These are phyloP conservation scores for Acanthosepion pharaonis DNA, from an alignment of 2,888 invertebrate species.

Conservation along the genomic window DNA sequence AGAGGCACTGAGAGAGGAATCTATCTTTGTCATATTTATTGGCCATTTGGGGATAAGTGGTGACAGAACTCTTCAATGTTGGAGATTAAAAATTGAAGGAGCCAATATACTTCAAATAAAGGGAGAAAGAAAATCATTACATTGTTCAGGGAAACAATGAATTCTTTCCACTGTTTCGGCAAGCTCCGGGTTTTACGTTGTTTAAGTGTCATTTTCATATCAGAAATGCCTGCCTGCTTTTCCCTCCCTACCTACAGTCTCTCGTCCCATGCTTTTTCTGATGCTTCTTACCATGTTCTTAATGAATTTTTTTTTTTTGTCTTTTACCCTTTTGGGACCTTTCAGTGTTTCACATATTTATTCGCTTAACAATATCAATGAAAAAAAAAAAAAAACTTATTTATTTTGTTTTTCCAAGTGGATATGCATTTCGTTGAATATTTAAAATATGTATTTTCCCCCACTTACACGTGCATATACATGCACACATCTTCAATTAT, in stretches of 20 bases:
- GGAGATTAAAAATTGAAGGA: slow-evolving; percentile 2
- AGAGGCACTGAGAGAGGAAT: background rate
- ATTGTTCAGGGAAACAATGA: background rate
- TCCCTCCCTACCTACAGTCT: too few relatives aligned
- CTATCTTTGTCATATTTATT: background rate
- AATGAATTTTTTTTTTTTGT: background rate
- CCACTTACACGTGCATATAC: background rate
- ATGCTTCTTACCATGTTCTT: too few relatives aligned
- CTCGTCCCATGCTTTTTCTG: background rate
- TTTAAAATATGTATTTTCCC: background rate
- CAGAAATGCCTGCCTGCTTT: background rate
- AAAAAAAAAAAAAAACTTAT: background rate
- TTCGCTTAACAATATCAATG: too few relatives aligned
- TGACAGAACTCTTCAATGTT: background rate
- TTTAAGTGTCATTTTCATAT: background rate
- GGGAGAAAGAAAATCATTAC: background rate
- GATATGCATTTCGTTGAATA: background rate
- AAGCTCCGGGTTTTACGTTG: background rate
- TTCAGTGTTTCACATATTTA: background rate
- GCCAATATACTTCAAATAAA: background rate
- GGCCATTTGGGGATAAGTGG: background rate
- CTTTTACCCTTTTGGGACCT: background rate
- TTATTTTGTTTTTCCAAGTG: background rate
- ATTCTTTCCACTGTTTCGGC: background rate
- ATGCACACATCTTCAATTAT: background rate